Evolutionary conservation across 2,113 vertebrate genomes (phyloP), one percentile per base, ranked within the genome.

Genomic region (Aptenodytes patagonicus): DNA sequence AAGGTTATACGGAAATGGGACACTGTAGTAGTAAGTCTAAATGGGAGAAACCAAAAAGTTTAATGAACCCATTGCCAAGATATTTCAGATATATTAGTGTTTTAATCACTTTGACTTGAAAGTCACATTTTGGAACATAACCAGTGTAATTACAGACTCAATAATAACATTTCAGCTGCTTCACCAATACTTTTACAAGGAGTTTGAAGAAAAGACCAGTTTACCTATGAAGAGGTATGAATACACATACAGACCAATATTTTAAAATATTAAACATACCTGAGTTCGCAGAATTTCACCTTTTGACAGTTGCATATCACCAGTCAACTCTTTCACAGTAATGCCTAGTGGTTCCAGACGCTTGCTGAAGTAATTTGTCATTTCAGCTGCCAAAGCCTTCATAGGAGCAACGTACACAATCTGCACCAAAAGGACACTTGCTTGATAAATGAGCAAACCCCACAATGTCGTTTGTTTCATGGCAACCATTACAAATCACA

Each of bases 321-420:
- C 99, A 79, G 99, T 99, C 96, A 99, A 84, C 95, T 99, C 99
- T 97, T 99, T 99, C 94, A 99, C 99, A 62, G 97, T 29, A 70
- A 99, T 99, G 97, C 99, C 99, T 82, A 99, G 98, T 36, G 99
- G 98, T 87, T 99, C 99, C 96, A 99, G 97, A 73, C 99, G 99
- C 98, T 99, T 99, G 97, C 99, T 99, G 98, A 99, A 99, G 98
- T 99, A 99, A 98, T 99, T 99, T 96, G 99, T 99, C 99, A 99
- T 99, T 98, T 99, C 99, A 34, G 99, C 99, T 98, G 99, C 99
- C 98, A 99, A 98, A 93, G 99, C 99, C 97, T 99, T 99, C 99
- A 99, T 99, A 64, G 99, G 99, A 98, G 99, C 99, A 96, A 99
- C 99, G 84, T 99, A 99, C 19, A 99, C 98, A 85, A 99, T 99